A percentile compares a stretch with the other conserved stretches of the same genome.
phyloP scores from a whole-genome alignment of 64 coral and sea anemone genomes.

The Montipora efflorescens region DNA sequence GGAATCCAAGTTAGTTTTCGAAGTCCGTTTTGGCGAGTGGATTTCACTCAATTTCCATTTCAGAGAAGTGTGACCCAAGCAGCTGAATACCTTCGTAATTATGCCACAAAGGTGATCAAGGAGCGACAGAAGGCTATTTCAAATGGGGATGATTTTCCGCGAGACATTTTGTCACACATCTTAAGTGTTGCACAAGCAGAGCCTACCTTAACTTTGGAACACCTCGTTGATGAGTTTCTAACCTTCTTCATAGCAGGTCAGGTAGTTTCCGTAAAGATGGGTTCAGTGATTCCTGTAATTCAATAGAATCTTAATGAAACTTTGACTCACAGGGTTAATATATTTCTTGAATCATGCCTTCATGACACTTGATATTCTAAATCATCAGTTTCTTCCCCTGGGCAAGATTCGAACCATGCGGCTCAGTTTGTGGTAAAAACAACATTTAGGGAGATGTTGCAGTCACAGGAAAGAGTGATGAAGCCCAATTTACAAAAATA shows the following conservation, averaged over 20 bases:
- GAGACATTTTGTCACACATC: constrained; percentile 75
- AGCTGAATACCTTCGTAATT: constrained; percentile 60
- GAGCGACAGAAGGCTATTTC: constrained; percentile 52
- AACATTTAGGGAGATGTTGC: too few species aligned
- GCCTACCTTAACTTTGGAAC: constrained; percentile 41
- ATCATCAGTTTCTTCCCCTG: too few species aligned
- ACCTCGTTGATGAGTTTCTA: constrained; percentile 77
- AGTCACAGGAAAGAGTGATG: too few species aligned
- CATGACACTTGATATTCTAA: too few species aligned
- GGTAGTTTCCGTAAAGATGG: background rate
- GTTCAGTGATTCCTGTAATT: too few species aligned
- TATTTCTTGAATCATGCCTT: too few species aligned
- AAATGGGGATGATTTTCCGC: constrained; percentile 1
- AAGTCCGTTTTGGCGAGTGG: constrained; percentile 47
- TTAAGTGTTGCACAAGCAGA: constrained; percentile 55
- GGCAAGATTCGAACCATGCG: too few species aligned
- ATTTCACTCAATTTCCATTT: constrained; percentile 38
- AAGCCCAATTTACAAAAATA: too few species aligned
- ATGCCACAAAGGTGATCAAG: constrained; percentile 63
- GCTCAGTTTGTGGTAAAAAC: too few species aligned
- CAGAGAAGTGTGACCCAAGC: constrained; percentile 30
- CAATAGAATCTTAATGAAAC: too few species aligned
- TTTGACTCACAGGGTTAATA: too few species aligned
- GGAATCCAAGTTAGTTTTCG: constrained; percentile 28
- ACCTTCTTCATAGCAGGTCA: constrained; percentile 82